Evolutionary conservation across 2,888 invertebrate genomes (phyloP), one percentile per base, ranked within the genome.

Genomic region (Homarus gammarus): DNA sequence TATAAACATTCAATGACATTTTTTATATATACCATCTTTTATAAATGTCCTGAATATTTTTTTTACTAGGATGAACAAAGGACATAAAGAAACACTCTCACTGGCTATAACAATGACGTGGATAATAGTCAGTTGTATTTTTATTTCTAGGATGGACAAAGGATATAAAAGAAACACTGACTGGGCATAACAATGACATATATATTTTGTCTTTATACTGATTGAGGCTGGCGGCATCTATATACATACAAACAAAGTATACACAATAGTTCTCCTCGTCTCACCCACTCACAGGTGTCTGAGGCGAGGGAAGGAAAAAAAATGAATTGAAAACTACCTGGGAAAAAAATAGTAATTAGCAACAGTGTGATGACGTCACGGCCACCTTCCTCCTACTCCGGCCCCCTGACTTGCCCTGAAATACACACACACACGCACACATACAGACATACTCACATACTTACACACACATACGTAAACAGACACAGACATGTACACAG

Each of bases 141-240:
- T 56, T 22, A 56, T 56, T 2, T 68, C n/a, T 2, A 68, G n/a
- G 10, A 12, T 31, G n/a, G 8, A 82, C 12, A 77, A 49, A 38
- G 36, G 49, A 64, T 27, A 75, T 61, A 68, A 68, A 64, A 31
- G 33, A 77, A 6, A 78, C 31, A 84, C 72, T 61, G 40, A 70
- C 40, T 85, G 79, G 79, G 87, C 79, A 73, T 87, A 87, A 87
- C 87, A 87, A 81, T 81, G 81, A 87, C 79, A 77, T 87, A 31
- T 84, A 51, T 84, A 72, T 84, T 2, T 84, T 49, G 10, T 81
- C 81, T 81, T 87, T 56, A 84, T 84, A 73, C 44, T 51, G 84
- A 87, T 61, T 81, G 56, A 81, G 87, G 81, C 81, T 87, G 87
- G 87, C 81, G 87, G 87, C 81, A 79, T 40, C 81, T 85, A 85